Evolutionary conservation across 2,113 vertebrate genomes (phyloP), one percentile per base, ranked within the genome.

Genomic region (Nanger granti): DNA sequence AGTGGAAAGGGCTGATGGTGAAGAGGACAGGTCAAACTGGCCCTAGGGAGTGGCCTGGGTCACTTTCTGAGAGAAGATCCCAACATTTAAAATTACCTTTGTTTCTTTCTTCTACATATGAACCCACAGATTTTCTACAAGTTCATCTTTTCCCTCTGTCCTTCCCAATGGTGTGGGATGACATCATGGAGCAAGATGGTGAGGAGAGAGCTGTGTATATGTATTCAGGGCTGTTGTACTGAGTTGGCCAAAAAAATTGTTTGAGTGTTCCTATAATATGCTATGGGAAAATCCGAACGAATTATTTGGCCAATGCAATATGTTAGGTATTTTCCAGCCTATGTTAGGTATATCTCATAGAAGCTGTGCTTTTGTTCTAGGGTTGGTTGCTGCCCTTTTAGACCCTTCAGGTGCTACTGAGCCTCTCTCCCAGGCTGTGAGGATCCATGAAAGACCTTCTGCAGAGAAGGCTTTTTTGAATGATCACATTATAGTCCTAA

Each of bases 401-500:
- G 59, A 83, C 8, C 82, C 57, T 55, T 64, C 41, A 69, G 96
- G 89, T 86, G 82, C 57, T 90, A 31, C 54, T 54, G 28, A 62
- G 17, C 22, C 6, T 85, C 44, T 66, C 80, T 69, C 54, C 5
- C 24, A n/a, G 37, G 91, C 66, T 52, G 59, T 47, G 47, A 66
- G 89, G 18, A 83, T 52, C 76, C 80, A 93, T 55, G 87, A 49
- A 87, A 66, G 94, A 64, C 89, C 73, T 93, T 94, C 66, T 24
- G 84, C 34, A 85, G 62, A 89, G 52, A 87, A 44, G 60, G 62
- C 26, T 59, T 89, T 85, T 89, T 84, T 87, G 96, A 95, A 92
- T 55, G 87, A 97, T 97, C 87, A 41, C 10, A 92, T 94, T 95
- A 52, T 20, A 55, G 80, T 91, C 62, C 92, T 85, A 94, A 97